Evolutionary conservation across 1,140 invertebrate genomes (phyloP).

Genomic region (Aphidius gifuensis): DNA sequence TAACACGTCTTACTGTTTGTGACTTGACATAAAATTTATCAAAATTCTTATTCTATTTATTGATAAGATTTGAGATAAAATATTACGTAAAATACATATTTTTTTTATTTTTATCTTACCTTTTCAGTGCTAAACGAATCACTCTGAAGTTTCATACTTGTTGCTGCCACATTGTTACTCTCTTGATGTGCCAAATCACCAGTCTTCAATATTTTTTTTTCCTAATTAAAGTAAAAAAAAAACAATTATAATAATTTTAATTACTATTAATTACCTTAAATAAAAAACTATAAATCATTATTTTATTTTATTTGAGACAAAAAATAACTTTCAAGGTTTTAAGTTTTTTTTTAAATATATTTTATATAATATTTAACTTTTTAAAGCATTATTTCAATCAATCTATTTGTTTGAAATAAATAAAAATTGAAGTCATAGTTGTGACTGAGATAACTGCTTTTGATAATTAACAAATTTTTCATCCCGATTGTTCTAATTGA

Average conservation of each 20-base stretch:
- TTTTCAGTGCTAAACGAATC: slow-evolving; percentile 83
- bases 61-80: neutral
- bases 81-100: neutral
- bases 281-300: neutral
- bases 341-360: too few species aligned
- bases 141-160: slow-evolving; percentile 78
- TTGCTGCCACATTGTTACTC: slow-evolving; percentile 72
- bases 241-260: slow-evolving; percentile 15
- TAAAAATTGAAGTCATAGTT: too few species aligned
- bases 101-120: slow-evolving; percentile 35
- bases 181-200: slow-evolving; percentile 81
- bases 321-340: too few species aligned
- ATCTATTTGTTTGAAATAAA: too few species aligned
- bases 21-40: slow-evolving; percentile 1
- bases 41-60: slow-evolving; percentile 3
- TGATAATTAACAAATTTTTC: too few species aligned
- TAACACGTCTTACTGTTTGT: slow-evolving; percentile 1
- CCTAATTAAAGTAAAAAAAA: slow-evolving; percentile 56
- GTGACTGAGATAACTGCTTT: too few species aligned
- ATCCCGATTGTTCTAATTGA: too few species aligned
- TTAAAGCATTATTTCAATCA: too few species aligned
- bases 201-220: slow-evolving; percentile 74
- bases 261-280: neutral
- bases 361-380: too few species aligned
- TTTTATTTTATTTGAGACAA: too few species aligned